These are phyloP conservation scores for Microplitis deprimator DNA, from an alignment of 2,888 invertebrate genomes.

Conservation along the genomic window DNA sequence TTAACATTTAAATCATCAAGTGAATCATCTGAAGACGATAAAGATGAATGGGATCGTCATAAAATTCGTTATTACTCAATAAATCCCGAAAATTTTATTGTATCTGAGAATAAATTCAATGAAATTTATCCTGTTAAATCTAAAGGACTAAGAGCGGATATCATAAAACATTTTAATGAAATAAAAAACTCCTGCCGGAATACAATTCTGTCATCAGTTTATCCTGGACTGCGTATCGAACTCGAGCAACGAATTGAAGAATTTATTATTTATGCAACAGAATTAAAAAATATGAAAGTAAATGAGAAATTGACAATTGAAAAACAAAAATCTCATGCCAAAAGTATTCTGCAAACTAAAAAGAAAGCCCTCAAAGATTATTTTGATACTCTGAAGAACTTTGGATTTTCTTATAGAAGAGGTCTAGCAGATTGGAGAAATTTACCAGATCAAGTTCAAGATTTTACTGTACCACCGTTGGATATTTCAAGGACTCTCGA, in stretches of 20 bases:
- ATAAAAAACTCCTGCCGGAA: conserved; percentile 78
- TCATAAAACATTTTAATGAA: conserved; percentile 74
- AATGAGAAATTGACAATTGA: conserved; percentile 74
- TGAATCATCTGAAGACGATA: conserved; percentile 63
- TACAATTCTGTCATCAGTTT: conserved; percentile 74
- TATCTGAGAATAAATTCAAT: not conserved
- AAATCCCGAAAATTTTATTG: conserved; percentile 67
- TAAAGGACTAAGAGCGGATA: conserved; percentile 53
- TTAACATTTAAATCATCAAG: conserved; percentile 68
- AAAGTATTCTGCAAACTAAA: conserved; percentile 87
- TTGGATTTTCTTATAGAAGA: conserved; percentile 86
- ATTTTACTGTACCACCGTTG: conserved; percentile 80
- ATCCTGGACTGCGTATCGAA: conserved; percentile 76
- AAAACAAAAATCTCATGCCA: conserved; percentile 85
- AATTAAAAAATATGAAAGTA: conserved; percentile 78
- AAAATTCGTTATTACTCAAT: conserved; percentile 62
- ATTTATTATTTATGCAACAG: conserved; percentile 79
- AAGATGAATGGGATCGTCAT: conserved; percentile 66
- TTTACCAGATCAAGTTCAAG: conserved; percentile 72
- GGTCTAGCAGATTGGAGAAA: conserved; percentile 75
- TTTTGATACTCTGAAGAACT: conserved; percentile 82
- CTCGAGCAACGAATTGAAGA: conserved; percentile 79
- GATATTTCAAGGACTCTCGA: conserved; percentile 77
- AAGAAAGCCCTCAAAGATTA: conserved; percentile 88
- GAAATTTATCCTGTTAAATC: not conserved